Conservation (phyloP, 1,140 invertebrate genomes). For the Penaeus vannamei region DNA sequence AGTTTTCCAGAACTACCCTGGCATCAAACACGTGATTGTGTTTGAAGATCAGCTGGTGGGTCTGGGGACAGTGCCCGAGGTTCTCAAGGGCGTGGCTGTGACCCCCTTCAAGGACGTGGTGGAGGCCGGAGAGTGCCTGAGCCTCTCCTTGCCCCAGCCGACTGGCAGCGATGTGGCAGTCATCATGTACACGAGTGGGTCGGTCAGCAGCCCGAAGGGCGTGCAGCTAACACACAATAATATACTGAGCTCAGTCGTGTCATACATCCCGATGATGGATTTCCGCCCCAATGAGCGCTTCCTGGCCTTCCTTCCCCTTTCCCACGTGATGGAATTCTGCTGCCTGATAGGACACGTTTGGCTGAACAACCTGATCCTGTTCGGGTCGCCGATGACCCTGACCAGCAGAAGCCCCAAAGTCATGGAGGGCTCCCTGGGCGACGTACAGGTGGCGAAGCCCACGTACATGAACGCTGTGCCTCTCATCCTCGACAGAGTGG, state of each 20-base stretch:
- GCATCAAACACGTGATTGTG: constrained; percentile 63
- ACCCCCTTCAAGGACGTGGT: constrained; percentile 57
- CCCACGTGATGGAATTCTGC: constrained; percentile 70
- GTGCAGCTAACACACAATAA: constrained; percentile 66
- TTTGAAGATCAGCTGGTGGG: constrained; percentile 68
- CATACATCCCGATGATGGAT: constrained; percentile 62
- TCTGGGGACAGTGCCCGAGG: constrained; percentile 50
- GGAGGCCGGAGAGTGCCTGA: constrained; percentile 20
- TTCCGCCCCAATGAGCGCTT: constrained; percentile 69
- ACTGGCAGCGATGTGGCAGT: constrained; percentile 68
- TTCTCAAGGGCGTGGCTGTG: constrained; percentile 37
- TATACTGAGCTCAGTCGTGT: constrained; percentile 61
- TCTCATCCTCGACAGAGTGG: constrained; percentile 68
- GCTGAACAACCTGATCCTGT: constrained; percentile 69
- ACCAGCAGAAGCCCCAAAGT: constrained; percentile 69
- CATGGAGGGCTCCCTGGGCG: constrained; percentile 69
- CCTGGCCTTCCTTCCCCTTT: constrained; percentile 70
- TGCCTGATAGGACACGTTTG: constrained; percentile 65
- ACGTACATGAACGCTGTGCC: constrained; percentile 70
- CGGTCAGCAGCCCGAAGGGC: constrained; percentile 80
- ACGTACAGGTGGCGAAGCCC: constrained; percentile 69
- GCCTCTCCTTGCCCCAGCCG: constrained; percentile 31
- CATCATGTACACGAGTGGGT: constrained; percentile 75
- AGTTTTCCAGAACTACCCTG: constrained; percentile 48
- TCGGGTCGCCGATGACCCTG: constrained; percentile 69